These are phyloP conservation scores for Chironomus striatipennis DNA, from an alignment of 1,140 invertebrate species.

Conservation along the genomic window DNA sequence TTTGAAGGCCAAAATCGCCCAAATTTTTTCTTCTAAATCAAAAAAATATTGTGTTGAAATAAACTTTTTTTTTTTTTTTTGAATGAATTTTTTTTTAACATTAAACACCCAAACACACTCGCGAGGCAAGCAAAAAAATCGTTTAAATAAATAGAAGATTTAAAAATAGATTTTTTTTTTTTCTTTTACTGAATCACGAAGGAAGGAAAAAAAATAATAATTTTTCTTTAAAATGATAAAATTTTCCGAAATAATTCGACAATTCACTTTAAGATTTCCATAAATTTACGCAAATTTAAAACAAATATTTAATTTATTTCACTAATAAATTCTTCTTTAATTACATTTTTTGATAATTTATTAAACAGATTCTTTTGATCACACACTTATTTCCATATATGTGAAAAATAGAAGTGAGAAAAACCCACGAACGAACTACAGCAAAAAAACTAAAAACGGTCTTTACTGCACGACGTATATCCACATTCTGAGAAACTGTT, in stretches of 20 bases:
- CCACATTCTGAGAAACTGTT: not conserved
- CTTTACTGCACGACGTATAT: not conserved
- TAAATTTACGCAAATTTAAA: not conserved
- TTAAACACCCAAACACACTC: conserved; percentile 6
- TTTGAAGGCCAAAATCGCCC: not conserved
- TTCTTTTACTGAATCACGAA: not conserved
- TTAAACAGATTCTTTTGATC: not conserved
- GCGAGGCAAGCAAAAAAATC: conserved; percentile 1
- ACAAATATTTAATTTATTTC: not conserved
- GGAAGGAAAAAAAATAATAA: no score
- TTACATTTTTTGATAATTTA: conserved; percentile 15
- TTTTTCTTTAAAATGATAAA: not conserved
- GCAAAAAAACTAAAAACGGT: not conserved
- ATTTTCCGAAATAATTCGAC: not conserved
- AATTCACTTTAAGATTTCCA: not conserved
- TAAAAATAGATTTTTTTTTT: conserved; percentile 11
- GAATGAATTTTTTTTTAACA: conserved; percentile 10
- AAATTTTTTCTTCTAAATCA: conserved; percentile 8
- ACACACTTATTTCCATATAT: conserved; percentile 32
- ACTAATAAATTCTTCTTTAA: not conserved
- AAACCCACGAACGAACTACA: not conserved
- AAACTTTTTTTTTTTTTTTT: not conserved
- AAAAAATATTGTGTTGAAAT: not conserved
- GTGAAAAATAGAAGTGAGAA: not conserved
- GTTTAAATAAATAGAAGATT: conserved; percentile 14